Conservation (phyloP, 2,888 invertebrate species). For the Sceliomorpha sp. region DNA sequence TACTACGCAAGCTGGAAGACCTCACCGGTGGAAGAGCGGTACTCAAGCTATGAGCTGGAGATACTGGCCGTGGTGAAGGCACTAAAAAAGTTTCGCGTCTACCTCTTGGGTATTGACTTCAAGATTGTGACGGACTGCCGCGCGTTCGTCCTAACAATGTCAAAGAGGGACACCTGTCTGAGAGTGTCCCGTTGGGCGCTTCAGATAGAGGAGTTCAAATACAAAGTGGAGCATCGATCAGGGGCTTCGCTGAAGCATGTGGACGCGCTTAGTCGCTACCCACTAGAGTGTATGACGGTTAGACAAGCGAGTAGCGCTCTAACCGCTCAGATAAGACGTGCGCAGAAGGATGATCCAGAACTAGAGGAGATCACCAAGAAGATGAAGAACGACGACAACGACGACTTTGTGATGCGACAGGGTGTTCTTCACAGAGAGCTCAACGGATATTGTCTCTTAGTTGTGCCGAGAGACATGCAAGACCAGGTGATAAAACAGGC, state of each 20-base stretch:
- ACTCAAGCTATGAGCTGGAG: conserved; percentile 60
- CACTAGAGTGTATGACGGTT: conserved; percentile 2
- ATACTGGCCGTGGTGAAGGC: conserved; percentile 60
- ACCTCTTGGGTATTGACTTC: conserved; percentile 53
- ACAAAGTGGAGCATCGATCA: conserved; percentile 43
- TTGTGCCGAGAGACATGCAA: conserved; percentile 32
- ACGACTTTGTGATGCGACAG: conserved; percentile 23
- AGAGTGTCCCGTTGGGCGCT: conserved; percentile 49
- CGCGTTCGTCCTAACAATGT: conserved; percentile 13
- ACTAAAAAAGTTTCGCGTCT: conserved; percentile 58
- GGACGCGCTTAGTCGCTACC: conserved; percentile 45
- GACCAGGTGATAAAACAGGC: conserved; percentile 33
- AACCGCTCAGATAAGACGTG: not conserved
- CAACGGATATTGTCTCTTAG: too few relatives aligned
- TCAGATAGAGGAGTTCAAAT: conserved; percentile 43
- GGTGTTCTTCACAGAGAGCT: too few relatives aligned
- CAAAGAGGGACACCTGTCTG: conserved; percentile 36
- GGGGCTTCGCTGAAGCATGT: conserved; percentile 39
- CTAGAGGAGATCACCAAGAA: not conserved
- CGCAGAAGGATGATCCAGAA: conserved; percentile 2
- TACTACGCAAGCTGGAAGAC: conserved; percentile 42
- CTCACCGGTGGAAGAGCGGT: conserved; percentile 55
- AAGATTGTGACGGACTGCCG: conserved; percentile 58
- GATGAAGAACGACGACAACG: conserved; percentile 11
- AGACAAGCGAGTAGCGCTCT: conserved; percentile 6